Conservation (phyloP, 2,113 vertebrate genomes). For the Piaya cayana region DNA sequence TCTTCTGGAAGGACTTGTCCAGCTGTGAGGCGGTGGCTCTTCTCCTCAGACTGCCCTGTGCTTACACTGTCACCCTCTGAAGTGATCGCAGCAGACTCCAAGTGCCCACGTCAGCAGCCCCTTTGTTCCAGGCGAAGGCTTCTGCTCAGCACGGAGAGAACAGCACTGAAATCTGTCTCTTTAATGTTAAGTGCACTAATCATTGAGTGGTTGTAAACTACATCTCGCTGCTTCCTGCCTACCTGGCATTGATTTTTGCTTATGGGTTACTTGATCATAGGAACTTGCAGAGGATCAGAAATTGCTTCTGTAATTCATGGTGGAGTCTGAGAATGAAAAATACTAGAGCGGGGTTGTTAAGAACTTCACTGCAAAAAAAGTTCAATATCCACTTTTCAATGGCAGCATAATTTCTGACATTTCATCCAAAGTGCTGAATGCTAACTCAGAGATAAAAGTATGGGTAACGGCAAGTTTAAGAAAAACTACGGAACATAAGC, state of each 20-base stretch:
- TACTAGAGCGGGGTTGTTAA: not conserved
- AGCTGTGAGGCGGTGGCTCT: not conserved
- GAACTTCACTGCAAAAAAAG: not conserved
- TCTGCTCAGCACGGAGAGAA: not conserved
- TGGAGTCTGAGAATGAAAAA: not conserved
- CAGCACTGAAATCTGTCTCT: conserved; percentile 16
- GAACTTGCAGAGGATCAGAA: conserved; percentile 20
- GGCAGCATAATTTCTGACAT: not conserved
- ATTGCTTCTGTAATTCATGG: conserved; percentile 6
- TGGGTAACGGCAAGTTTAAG: not conserved
- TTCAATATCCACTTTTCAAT: not conserved
- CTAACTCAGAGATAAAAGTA: not conserved
- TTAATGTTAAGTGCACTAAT: not conserved
- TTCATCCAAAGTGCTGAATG: not conserved
- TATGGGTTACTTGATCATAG: conserved; percentile 32
- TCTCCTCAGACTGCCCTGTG: not conserved
- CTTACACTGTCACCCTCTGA: not conserved
- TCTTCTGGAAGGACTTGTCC: not conserved
- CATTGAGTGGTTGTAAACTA: not conserved
- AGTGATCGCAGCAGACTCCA: not conserved
- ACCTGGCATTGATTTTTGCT: conserved; percentile 43
- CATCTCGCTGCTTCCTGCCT: not conserved
- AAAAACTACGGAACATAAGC: not conserved
- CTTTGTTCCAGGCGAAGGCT: not conserved
- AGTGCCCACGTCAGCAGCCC: conserved; percentile 6